Evolutionary conservation across 1,140 invertebrate species (phyloP), one percentile per base, ranked within the genome.

Genomic region (Drosophila truncata): DNA sequence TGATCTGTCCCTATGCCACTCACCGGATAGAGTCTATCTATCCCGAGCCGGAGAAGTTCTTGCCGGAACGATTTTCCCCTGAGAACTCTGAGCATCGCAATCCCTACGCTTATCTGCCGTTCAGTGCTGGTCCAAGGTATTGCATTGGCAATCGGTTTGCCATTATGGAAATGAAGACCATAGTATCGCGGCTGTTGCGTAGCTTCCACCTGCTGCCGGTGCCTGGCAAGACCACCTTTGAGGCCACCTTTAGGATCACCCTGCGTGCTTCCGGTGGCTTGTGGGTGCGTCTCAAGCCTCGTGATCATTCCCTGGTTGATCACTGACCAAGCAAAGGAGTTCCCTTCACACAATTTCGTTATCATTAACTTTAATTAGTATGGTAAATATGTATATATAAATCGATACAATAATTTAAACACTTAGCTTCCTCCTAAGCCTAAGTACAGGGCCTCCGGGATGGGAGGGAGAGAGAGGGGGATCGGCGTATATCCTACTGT

Each of bases 121-220:
- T 97, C 80, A 96, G 95, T 58, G 95, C 95, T 3, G 96, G 96
- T 1, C 85, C 82, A 11, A 78, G 82, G 44, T 92, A 91, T 78
- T 91, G 85, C 71, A 93, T 90, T 94, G 95, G 95, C 58, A 94
- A 96, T 82, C 95, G 95, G 60, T 97, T 97, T 91, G 96, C 96
- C 2, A 93, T 95, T 61, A 87, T 96, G 80, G 96, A 97, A 91
- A 95, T 95, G 78, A 97, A 97, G 85, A 94, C 95, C 2, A 92
- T 96, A 4, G 92, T 97, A 23, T 95, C 95, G 0, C 92, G 94
- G 2, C 82, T 97, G 42, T 87, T 97, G 9, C 93, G 95, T 2
- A 94, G 94, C 54, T 97, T 94, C 69, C 86, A 92, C 14, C 37
- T 95, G n/a, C 67, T 90, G 8, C 70, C 94, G 0, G 91, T 94